Percentiles rank a stretch among this genome's conserved stretches.
Conservation (phyloP, 2,888 invertebrate species). For the Xestia sexstrigata region DNA sequence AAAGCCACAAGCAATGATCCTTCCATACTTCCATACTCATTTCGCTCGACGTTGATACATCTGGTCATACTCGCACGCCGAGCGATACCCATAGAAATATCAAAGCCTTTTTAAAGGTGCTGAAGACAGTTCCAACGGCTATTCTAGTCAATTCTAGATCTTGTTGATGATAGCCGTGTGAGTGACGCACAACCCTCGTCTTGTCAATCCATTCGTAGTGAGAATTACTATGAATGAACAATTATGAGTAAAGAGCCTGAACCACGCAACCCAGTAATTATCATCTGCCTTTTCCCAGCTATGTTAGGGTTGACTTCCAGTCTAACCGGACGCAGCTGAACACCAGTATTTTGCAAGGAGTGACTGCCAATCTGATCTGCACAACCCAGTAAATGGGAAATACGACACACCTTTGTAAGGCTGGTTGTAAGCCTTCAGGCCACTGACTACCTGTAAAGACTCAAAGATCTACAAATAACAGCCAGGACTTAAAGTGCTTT, state of each 20-base stretch:
- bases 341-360: background rate
- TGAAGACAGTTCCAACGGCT: background rate
- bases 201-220: background rate
- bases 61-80: background rate
- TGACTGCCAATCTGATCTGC: background rate
- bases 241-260: slow-evolving; percentile 9
- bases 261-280: slow-evolving; percentile 3
- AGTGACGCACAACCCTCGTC: slow-evolving; percentile 12
- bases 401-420: background rate
- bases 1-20: background rate
- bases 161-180: background rate
- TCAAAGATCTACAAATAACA: background rate
- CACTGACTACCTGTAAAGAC: background rate
- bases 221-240: slow-evolving; percentile 13
- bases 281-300: background rate
- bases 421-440: background rate
- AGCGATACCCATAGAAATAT: background rate
- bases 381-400: background rate
- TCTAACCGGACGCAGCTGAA: background rate
- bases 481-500: background rate
- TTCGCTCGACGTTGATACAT: too few species aligned
- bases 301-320: background rate
- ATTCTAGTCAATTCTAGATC: slow-evolving; percentile 3
- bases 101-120: background rate
- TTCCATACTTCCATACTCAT: too few species aligned